Evolutionary conservation across 2,888 invertebrate species (phyloP), one percentile per base, ranked within the genome.

Genomic region (Anoplius nigerrimus): DNA sequence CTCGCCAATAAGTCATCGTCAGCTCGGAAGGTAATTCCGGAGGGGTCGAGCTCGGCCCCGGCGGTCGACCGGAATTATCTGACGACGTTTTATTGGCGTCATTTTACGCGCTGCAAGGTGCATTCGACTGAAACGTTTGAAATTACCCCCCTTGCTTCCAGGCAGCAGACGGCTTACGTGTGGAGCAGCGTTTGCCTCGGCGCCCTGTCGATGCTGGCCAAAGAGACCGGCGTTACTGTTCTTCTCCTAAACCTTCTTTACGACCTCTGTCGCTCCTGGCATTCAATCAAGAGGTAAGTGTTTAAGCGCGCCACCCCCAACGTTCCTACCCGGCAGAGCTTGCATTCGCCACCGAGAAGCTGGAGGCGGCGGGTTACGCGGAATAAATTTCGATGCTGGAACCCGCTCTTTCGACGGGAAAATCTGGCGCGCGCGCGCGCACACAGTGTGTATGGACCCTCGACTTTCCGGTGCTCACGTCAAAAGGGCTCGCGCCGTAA

Each of bases 151-250:
- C n/a, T n/a, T 76, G 71, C n/a, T 73, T 86, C 15, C 89, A 91
- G 91, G 51, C 89, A 89, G 62, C 83, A 84, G 69, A 85, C 86
- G 43, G 82, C 84, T 64, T 90, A 90, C 74, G 91, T 94, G n/a
- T 93, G 93, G 92, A 90, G 91, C 64, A 94, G 94, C 82, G 91
- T 94, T n/a, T 85, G 92, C 18, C 89, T 94, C 66, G 95, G 95
- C 0, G 93, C 93, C 0, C 90, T 95, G 58, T 94, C 95, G 82
- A 95, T 96, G 95, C 90, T 97, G 79, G 94, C 95, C 56, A 97
- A 97, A 88, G 96, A 97, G 88, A 95, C 95, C 2, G 96, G 96
- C 13, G 91, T 97, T 66, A 95, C 95, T 0, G 93, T 94, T 55
- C 92, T 97, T 78, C 91, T 94, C 51, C 92, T 96, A 82, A 96